Evolutionary conservation across 2,113 vertebrate species (phyloP).

Genomic region (Corvus cornix): DNA sequence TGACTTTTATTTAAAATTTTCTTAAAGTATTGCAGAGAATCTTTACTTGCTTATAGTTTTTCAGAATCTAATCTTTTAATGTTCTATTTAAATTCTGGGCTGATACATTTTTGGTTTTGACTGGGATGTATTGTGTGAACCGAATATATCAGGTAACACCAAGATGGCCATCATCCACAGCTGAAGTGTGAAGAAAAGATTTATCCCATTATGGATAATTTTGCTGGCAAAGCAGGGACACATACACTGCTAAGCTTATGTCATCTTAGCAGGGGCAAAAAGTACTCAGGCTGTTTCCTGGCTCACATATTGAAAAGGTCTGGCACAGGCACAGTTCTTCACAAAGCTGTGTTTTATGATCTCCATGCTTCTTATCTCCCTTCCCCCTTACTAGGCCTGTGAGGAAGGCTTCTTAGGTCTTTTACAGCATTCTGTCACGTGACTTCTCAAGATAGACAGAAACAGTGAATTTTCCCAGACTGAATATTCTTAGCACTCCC

Average conservation of each 20-base stretch:
- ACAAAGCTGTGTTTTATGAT: background rate
- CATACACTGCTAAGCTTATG: background rate
- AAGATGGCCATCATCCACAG: too few species aligned
- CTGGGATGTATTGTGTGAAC: background rate
- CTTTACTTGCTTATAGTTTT: background rate
- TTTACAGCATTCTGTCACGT: background rate
- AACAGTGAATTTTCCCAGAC: background rate
- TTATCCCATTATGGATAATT: background rate
- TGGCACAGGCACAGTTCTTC: background rate
- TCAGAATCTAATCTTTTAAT: background rate
- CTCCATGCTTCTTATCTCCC: background rate
- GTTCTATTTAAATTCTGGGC: background rate
- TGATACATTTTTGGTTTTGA: background rate
- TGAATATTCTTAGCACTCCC: background rate
- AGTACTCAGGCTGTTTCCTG: background rate
- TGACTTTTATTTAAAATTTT: background rate
- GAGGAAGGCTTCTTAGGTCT: background rate
- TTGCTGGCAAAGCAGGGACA: background rate
- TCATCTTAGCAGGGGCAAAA: background rate
- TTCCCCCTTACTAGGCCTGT: too few species aligned
- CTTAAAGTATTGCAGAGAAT: background rate
- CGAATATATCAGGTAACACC: fast-evolving
- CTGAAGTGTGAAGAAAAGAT: background rate
- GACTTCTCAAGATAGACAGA: background rate
- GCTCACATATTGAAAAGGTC: background rate